Conservation (phyloP, 1,140 invertebrate species). For the Aradophagus sp. region DNA sequence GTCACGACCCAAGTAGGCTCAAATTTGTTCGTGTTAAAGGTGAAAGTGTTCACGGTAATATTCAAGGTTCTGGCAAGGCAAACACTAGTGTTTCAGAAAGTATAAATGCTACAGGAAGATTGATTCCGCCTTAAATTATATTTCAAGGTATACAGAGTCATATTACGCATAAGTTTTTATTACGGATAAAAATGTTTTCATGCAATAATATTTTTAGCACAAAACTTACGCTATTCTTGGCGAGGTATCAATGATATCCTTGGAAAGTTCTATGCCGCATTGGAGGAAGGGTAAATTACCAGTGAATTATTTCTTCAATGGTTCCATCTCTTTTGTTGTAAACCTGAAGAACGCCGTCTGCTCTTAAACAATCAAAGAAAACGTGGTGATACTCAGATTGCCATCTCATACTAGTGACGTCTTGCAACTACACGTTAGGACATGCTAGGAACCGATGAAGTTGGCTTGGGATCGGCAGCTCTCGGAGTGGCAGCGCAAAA, state of each 20-base stretch:
- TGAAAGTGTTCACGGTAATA: slow-evolving; percentile 45
- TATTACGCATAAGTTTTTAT: no score
- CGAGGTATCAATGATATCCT: no score
- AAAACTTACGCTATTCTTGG: no score
- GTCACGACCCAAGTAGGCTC: slow-evolving; percentile 7
- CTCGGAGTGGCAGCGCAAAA: slow-evolving; percentile 44
- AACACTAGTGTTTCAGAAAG: slow-evolving; percentile 59
- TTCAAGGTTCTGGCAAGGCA: slow-evolving; percentile 58
- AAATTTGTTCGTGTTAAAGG: slow-evolving; percentile 54
- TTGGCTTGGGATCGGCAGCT: slow-evolving; percentile 55
- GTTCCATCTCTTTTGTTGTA: no score
- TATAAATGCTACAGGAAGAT: slow-evolving; percentile 55
- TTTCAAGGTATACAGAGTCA: slow-evolving; percentile 52
- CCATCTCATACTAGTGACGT: slow-evolving; percentile 61
- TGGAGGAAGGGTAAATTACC: no score
- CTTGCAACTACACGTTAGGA: slow-evolving; percentile 51
- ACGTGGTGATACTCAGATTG: slow-evolving; percentile 57
- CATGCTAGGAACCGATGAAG: slow-evolving; percentile 62
- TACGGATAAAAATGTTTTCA: no score
- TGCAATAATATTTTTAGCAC: no score
- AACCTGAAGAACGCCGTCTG: no score
- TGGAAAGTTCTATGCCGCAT: no score
- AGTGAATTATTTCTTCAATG: no score
- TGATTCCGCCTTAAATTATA: slow-evolving; percentile 61
- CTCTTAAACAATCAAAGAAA: no score